Conservation (phyloP, 1,140 invertebrate species). For the Zaprionus africanus region DNA sequence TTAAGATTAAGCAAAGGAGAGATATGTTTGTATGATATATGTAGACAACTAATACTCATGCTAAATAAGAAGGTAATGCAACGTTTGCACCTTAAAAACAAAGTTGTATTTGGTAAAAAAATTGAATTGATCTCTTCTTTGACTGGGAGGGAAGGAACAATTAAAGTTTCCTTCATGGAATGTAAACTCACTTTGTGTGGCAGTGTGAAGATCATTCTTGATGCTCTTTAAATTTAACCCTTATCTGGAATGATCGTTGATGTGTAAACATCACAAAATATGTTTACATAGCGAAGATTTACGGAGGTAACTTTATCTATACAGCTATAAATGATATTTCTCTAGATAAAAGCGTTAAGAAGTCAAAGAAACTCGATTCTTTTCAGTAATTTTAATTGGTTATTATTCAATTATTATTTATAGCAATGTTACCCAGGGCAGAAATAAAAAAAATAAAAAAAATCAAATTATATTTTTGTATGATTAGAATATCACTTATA, state of each 20-base stretch:
- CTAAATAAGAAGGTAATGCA: neutral
- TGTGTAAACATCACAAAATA: neutral
- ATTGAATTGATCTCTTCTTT: neutral
- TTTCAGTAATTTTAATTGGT: no score
- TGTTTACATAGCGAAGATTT: neutral
- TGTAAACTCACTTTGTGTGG: neutral
- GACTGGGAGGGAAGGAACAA: no score
- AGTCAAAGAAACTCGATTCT: neutral
- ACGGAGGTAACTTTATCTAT: neutral
- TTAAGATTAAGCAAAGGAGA: neutral
- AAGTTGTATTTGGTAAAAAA: neutral
- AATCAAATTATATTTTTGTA: no score
- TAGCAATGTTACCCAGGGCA: no score
- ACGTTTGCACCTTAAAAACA: neutral
- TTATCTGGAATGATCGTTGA: neutral
- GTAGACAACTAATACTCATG: neutral
- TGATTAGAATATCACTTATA: neutral
- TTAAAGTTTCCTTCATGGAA: no score
- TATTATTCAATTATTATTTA: no score
- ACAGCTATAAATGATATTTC: neutral
- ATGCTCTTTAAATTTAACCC: constrained; percentile 12
- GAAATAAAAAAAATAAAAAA: no score
- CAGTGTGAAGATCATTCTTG: neutral
- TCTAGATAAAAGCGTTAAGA: neutral
- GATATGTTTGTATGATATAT: neutral